These are phyloP conservation scores for Lacerta viridis DNA, from an alignment of 2,797 vertebrate genomes.

Conservation along the genomic window DNA sequence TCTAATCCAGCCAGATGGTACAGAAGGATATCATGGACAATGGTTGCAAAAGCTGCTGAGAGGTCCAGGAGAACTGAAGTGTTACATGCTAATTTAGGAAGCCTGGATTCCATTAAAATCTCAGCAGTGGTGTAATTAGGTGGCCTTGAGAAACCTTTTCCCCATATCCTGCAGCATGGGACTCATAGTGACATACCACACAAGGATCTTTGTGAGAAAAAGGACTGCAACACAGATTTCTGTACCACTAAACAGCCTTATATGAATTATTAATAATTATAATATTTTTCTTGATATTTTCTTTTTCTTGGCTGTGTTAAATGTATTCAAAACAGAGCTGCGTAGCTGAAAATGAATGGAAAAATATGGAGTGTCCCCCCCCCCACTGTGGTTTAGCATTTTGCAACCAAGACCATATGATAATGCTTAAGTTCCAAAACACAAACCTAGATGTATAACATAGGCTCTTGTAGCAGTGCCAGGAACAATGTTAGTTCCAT, in stretches of 20 bases:
- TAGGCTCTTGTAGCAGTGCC: neutral
- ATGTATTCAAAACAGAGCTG: neutral
- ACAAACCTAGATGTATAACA: neutral
- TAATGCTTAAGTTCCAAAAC: neutral
- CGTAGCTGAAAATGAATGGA: neutral
- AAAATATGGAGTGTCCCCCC: neutral
- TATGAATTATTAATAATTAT: neutral
- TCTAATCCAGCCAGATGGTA: neutral
- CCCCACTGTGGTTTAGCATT: neutral
- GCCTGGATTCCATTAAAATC: neutral
- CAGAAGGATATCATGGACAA: neutral
- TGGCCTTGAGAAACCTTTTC: neutral
- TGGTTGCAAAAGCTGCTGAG: neutral
- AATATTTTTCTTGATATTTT: neutral
- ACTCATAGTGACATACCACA: neutral
- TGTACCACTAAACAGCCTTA: neutral
- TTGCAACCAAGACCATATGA: neutral
- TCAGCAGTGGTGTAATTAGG: neutral
- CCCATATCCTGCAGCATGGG: neutral
- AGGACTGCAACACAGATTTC: neutral
- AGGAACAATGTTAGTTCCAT: neutral
- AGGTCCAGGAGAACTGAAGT: neutral
- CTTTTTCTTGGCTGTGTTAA: neutral
- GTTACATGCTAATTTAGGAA: neutral
- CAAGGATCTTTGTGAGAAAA: neutral